These are phyloP conservation scores for Camponotus pennsylvanicus DNA, from an alignment of 1,140 invertebrate species.

Conservation along the genomic window DNA sequence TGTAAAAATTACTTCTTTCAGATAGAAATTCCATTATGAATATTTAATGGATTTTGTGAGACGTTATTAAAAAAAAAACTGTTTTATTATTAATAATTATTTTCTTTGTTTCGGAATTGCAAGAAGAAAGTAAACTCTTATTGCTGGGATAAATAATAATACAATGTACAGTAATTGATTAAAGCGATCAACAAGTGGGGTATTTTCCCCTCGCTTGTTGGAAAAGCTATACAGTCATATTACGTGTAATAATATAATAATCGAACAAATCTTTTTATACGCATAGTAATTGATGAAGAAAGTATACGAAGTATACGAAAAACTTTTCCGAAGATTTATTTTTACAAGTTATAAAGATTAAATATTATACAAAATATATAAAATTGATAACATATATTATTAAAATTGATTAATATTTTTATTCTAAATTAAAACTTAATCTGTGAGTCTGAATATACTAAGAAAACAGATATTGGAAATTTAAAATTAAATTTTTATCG, in stretches of 20 bases:
- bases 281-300: not conserved
- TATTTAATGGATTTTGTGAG: not conserved
- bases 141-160: conserved; percentile 21
- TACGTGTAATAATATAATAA: conserved; percentile 16
- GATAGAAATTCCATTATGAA: not conserved
- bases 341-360: conserved; percentile 6
- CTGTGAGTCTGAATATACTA: no score
- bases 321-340: conserved; percentile 5
- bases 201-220: conserved; percentile 34
- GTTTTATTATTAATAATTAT: conserved; percentile 12
- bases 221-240: conserved; percentile 37
- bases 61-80: conserved; percentile 1
- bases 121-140: conserved; percentile 14
- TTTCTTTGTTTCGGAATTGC: not conserved
- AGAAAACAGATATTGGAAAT: not conserved
- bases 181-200: conserved; percentile 52
- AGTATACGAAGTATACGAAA: not conserved
- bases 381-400: conserved; percentile 4
- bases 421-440: not conserved
- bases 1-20: not conserved
- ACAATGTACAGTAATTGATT: conserved; percentile 38
- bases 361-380: not conserved
- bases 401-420: not conserved
- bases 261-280: conserved; percentile 21
- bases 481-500: not conserved